Evolutionary conservation across 2,113 vertebrate species (phyloP).

Genomic region (Thryonomys swinderianus): DNA sequence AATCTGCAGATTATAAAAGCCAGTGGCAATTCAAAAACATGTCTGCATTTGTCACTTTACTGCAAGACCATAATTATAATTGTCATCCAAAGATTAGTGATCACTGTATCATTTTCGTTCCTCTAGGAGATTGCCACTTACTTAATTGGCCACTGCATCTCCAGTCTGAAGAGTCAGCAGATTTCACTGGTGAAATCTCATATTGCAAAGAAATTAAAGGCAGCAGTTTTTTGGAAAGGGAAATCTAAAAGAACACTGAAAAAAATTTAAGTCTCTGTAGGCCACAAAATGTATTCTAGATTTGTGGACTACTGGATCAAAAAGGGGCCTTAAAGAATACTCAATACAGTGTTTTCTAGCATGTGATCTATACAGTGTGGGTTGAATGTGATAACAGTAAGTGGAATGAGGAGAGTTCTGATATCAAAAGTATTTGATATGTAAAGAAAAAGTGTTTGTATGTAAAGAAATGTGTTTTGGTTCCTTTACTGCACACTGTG

Average conservation of each 20-base stretch:
- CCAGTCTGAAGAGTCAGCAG: slow-evolving; percentile 58
- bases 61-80: slow-evolving; percentile 46
- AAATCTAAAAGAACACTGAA: not conserved
- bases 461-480: not conserved
- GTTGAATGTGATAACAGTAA: not conserved
- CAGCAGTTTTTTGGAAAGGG: slow-evolving; percentile 25
- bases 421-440: not conserved
- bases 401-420: not conserved
- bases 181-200: not conserved
- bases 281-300: not conserved
- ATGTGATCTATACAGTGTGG: not conserved
- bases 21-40: slow-evolving; percentile 37
- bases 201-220: slow-evolving; percentile 43
- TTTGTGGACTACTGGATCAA: not conserved
- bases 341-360: not conserved
- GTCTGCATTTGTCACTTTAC: slow-evolving; percentile 47
- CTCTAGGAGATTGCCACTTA: not conserved
- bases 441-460: slow-evolving; percentile 8
- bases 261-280: slow-evolving; percentile 20
- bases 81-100: slow-evolving; percentile 31
- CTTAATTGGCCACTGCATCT: slow-evolving; percentile 32
- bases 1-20: slow-evolving; percentile 43
- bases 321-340: not conserved
- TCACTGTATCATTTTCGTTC: slow-evolving; percentile 54
- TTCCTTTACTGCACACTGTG: not conserved